Evolutionary conservation across 2,113 vertebrate species (phyloP), one percentile per base, ranked within the genome.

Genomic region (Thryonomys swinderianus): DNA sequence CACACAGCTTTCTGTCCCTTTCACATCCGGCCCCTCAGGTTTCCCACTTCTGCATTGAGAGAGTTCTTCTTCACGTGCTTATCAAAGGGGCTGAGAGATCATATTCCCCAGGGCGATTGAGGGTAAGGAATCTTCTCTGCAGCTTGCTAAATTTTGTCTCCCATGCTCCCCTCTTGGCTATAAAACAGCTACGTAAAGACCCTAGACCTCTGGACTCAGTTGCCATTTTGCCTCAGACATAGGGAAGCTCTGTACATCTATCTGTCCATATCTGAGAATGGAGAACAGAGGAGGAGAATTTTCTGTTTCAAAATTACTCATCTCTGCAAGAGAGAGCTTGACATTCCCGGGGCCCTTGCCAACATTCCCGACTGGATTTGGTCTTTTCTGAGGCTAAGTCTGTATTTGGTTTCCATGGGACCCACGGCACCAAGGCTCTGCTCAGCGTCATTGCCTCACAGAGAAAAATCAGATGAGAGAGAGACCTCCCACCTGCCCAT

Each of bases 361-460:
- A 97, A 96, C 95, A 97, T 97, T 97, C 96, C 67, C 87, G 85
- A 67, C 34, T 94, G 89, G 97, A 97, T 97, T 97, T 96, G 84
- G 73, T 81, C 86, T 89, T 95, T 94, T 95, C 88, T 79, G 79
- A 94, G 66, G 53, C 80, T 0, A 0, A 88, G 74, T 84, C 96
- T 95, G 66, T 95, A 27, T 96, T 97, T 96, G 95, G 97, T 97
- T 96, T 97, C 97, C 93, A 92, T 91, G 95, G 96, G 91, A 80
- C 87, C 78, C 48, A 0, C 37, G 55, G 91, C 90, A 91, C 92
- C 37, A 6, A 69, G 61, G 67, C 69, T 88, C 90, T 94, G 78
- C 90, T 90, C 69, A 84, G 27, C 32, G 18, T 96, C 96, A 74
- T 59, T 90, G 66, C 83, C 90, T 92, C 30, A 37, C 12, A 2